Percentiles rank a stretch among this genome's conserved stretches.
These are phyloP conservation scores for Grammatotria lemairii DNA, from an alignment of 2,113 vertebrate species.

Conservation along the genomic window DNA sequence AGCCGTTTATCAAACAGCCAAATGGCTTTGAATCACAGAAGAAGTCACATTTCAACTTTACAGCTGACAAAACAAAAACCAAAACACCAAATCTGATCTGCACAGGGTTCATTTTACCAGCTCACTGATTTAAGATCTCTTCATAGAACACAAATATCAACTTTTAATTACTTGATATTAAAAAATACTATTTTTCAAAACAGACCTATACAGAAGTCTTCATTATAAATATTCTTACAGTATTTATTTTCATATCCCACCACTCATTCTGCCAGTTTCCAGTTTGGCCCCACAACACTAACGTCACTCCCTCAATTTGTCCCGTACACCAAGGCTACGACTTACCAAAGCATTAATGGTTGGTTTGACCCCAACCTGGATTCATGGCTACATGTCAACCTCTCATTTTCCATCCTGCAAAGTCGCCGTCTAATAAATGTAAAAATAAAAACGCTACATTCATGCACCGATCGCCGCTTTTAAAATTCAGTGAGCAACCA, in stretches of 20 bases:
- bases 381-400: background rate
- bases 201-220: background rate
- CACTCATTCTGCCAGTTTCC: background rate
- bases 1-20: conserved; percentile 19
- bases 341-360: background rate
- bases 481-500: background rate
- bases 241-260: background rate
- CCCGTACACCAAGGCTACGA: fast-evolving
- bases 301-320: fast-evolving
- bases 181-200: background rate
- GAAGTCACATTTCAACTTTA: background rate
- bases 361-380: background rate
- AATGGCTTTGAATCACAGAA: background rate
- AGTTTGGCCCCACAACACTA: fast-evolving
- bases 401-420: background rate
- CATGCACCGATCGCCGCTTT: background rate
- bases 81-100: fast-evolving
- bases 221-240: background rate
- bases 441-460: background rate
- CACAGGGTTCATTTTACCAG: background rate
- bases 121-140: background rate
- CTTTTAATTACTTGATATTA: background rate
- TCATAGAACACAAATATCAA: background rate
- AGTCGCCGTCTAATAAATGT: fast-evolving
- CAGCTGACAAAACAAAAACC: background rate